phyloP scores from a whole-genome alignment of 2,888 invertebrate genomes.

The Amiota communis region DNA sequence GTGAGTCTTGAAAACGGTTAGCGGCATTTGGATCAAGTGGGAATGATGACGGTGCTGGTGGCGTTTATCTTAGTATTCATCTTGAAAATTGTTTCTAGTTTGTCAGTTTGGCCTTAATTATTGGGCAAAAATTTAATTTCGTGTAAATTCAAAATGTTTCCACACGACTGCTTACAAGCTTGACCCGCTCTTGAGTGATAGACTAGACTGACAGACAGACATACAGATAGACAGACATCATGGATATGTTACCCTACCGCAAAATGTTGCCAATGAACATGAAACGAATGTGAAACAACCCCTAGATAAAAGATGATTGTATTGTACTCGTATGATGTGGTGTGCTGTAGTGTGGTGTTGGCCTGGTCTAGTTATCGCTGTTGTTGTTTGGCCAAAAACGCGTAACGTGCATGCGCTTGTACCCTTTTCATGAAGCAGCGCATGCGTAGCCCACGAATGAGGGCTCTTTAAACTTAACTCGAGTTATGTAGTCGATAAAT shows the following conservation, averaged over 20 bases:
- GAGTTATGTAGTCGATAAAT: slow-evolving; percentile 13
- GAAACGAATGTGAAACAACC: slow-evolving; percentile 40
- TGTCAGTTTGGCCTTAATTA: slow-evolving; percentile 64
- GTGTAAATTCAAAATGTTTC: slow-evolving; percentile 46
- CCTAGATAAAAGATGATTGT: slow-evolving; percentile 46
- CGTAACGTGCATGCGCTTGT: slow-evolving; percentile 18
- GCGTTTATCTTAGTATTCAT: slow-evolving; percentile 60
- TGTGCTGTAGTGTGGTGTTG: slow-evolving; percentile 55
- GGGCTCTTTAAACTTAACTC: not conserved
- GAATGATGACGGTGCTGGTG: not conserved
- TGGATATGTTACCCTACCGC: not conserved
- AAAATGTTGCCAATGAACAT: slow-evolving; percentile 61
- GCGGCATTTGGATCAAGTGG: slow-evolving; percentile 12
- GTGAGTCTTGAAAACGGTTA: not conserved
- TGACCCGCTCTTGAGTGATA: slow-evolving; percentile 15
- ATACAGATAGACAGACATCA: not conserved
- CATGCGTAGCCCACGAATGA: not conserved
- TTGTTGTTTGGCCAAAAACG: slow-evolving; percentile 10
- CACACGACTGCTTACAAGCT: slow-evolving; percentile 59
- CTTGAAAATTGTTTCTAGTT: slow-evolving; percentile 67
- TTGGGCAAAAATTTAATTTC: slow-evolving; percentile 54
- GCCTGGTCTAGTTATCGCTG: slow-evolving; percentile 36
- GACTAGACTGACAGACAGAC: not conserved
- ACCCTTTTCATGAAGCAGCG: slow-evolving; percentile 6
- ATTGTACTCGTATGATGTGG: slow-evolving; percentile 28